Evolutionary conservation across 2,888 invertebrate genomes (phyloP), one percentile per base, ranked within the genome.

Genomic region (Dascillus cervinus): DNA sequence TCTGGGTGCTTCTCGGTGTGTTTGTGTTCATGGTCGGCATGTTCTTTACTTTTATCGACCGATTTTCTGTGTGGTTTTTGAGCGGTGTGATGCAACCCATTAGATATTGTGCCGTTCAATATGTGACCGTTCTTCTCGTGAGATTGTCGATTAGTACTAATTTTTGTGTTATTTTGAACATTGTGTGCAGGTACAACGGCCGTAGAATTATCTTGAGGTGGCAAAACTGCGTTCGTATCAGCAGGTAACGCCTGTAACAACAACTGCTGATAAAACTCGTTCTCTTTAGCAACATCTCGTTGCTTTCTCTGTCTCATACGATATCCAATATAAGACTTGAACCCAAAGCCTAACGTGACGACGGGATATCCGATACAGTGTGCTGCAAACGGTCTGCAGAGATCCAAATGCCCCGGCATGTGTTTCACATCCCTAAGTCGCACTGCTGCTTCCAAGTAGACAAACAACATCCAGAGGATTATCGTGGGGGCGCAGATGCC

Each of bases 401-500:
- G 77, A 69, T 90, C 91, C 60, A 90, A 72, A 62, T 87, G 85
- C 58, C 81, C 82, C 39, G 87, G 86, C 72, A 84, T 77, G 67
- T 82, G 82, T 52, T 84, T 81, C 56, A 85, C 72, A 65, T 83
- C 85, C 60, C 82, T 76, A 61, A 89, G 77, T 59, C 94, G 76
- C 53, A 91, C 79, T 47, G 87, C 83, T 46, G 88, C 90, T 71
- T 96, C 96, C 59, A 92, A 78, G 70, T 94, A 96, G 60, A 95
- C 85, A 70, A 94, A 87, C 55, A 90, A 70, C 67, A 89, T 78
- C 89, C 95, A 96, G 53, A 96, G 72, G 56, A 87, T 82, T 56
- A 94, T 83, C 46, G 95, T 95, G 34, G 94, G 94, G 63, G 92
- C 73, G 71, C 94, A 95, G 52, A 95, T 79, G 56, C 95, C 94